phyloP scores from a whole-genome alignment of 2,797 vertebrate species.

The Sebastes oblongus region DNA sequence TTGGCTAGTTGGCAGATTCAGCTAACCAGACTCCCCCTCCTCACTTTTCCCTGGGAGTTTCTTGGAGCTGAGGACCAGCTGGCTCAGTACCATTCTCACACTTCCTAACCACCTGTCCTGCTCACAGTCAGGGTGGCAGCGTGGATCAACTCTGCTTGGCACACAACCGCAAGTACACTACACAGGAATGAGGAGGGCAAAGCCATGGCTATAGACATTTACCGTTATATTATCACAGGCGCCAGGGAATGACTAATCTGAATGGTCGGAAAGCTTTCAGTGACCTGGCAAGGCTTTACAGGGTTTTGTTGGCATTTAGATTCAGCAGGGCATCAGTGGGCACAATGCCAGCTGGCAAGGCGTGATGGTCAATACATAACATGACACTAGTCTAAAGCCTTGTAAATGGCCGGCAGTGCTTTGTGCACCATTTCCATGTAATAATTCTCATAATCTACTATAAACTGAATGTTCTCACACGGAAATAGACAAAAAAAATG shows the following conservation, averaged over 20 bases:
- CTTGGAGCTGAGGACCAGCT: slow-evolving; percentile 35
- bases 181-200: not conserved
- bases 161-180: not conserved
- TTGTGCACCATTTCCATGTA: slow-evolving; percentile 43
- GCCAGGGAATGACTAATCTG: slow-evolving; percentile 14
- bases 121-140: slow-evolving; percentile 35
- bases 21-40: slow-evolving; percentile 11
- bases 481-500: slow-evolving; percentile 22
- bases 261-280: slow-evolving; percentile 22
- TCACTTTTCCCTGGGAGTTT: slow-evolving; percentile 23
- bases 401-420: slow-evolving; percentile 38
- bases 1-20: slow-evolving; percentile 35
- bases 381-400: slow-evolving; percentile 33
- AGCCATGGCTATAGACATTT: slow-evolving; percentile 5
- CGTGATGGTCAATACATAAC: slow-evolving; percentile 22
- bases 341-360: slow-evolving; percentile 51
- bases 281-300: slow-evolving; percentile 46
- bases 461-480: slow-evolving; percentile 49
- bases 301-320: slow-evolving; percentile 34
- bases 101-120: slow-evolving; percentile 64
- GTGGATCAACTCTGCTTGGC: slow-evolving; percentile 26
- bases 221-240: not conserved
- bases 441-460: slow-evolving; percentile 56
- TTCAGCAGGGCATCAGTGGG: slow-evolving; percentile 22
- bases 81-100: slow-evolving; percentile 37